A percentile compares a stretch with the other conserved stretches of the same genome.
phyloP scores from a whole-genome alignment of 2,888 invertebrate species.

The Dasysyrphus albostriatus region DNA sequence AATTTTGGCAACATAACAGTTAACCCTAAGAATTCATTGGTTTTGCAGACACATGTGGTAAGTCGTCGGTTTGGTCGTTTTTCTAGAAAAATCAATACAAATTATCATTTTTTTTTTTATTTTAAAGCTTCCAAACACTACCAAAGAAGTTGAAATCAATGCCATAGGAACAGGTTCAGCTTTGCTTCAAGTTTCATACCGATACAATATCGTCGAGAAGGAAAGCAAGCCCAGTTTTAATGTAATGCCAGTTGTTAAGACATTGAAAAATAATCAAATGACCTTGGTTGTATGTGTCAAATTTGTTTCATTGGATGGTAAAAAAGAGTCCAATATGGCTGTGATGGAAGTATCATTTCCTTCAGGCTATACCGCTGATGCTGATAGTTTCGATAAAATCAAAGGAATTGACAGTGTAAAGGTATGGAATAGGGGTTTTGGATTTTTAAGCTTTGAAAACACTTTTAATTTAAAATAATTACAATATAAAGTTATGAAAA shows the following conservation, averaged over 20 bases:
- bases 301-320: slow-evolving; percentile 83
- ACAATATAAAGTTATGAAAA: too few relatives aligned
- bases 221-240: slow-evolving; percentile 94
- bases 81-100: background rate
- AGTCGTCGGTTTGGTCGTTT: slow-evolving; percentile 78
- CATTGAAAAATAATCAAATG: slow-evolving; percentile 90
- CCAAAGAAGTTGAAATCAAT: slow-evolving; percentile 88
- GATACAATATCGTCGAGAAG: slow-evolving; percentile 93
- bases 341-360: slow-evolving; percentile 95
- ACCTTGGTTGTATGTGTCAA: slow-evolving; percentile 93
- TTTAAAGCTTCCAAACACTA: slow-evolving; percentile 80
- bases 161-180: slow-evolving; percentile 93
- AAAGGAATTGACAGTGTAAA: slow-evolving; percentile 83
- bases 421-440: slow-evolving; percentile 74
- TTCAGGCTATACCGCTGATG: slow-evolving; percentile 94
- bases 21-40: slow-evolving; percentile 90
- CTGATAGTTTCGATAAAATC: slow-evolving; percentile 88
- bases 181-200: slow-evolving; percentile 90
- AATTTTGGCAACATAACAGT: slow-evolving; percentile 83
- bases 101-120: background rate
- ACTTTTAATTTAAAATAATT: too few relatives aligned
- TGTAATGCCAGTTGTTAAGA: slow-evolving; percentile 93
- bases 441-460: too few relatives aligned
- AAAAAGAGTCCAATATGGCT: slow-evolving; percentile 92
- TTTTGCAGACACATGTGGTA: slow-evolving; percentile 92